A percentile compares a stretch with the other conserved stretches of the same genome.
Evolutionary conservation across 2,888 invertebrate species (phyloP).

Genomic region (Eurois occulta): DNA sequence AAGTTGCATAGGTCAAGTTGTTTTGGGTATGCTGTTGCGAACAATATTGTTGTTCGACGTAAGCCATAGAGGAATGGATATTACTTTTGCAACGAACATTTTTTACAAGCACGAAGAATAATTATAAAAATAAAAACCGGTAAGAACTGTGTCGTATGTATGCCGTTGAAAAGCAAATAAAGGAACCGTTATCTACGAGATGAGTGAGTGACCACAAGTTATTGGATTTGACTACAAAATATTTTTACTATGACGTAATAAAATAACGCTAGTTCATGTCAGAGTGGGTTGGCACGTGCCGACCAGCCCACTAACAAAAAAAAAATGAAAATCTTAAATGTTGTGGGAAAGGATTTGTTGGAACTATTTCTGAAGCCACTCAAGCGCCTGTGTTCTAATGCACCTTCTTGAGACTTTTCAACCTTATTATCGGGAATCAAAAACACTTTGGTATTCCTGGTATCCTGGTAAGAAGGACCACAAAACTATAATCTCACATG

Average conservation of each 20-base stretch:
- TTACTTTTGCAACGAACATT: neutral
- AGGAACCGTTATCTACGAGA: constrained; percentile 14
- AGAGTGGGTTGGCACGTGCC: neutral
- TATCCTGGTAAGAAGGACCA: neutral
- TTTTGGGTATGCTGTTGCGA: constrained; percentile 38
- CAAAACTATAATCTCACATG: neutral
- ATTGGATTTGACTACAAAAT: constrained; percentile 7
- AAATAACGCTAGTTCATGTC: neutral
- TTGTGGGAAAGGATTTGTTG: neutral
- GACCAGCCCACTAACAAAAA: neutral
- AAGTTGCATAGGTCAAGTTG: constrained; percentile 27
- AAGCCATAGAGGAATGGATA: constrained; percentile 37
- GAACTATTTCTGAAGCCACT: neutral
- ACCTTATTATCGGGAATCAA: neutral
- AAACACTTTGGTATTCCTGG: no score
- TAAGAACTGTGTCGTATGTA: constrained; percentile 1
- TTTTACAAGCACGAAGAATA: neutral
- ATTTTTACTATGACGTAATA: constrained; percentile 2
- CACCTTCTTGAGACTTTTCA: neutral
- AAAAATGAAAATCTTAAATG: neutral
- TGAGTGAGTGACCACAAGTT: neutral
- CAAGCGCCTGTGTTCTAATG: neutral
- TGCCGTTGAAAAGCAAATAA: constrained; percentile 19
- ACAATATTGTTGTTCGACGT: constrained; percentile 22
- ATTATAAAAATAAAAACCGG: constrained; percentile 22